A percentile compares a stretch with the other conserved stretches of the same genome.
Evolutionary conservation across 2,888 invertebrate species (phyloP).

Genomic region (Augiades crinisus): DNA sequence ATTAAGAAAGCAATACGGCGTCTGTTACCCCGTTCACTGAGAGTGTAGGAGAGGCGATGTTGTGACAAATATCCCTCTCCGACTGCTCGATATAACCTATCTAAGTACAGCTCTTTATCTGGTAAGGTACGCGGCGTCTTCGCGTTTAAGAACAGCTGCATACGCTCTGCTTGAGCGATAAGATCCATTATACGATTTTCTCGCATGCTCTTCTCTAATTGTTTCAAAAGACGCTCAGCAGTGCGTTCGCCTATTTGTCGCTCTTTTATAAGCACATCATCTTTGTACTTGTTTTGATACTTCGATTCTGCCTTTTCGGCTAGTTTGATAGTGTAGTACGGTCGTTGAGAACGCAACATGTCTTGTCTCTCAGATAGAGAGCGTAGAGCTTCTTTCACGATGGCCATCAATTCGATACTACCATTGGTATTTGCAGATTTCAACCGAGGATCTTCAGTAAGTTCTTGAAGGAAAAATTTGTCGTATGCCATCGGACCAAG

Average conservation of each 20-base stretch:
- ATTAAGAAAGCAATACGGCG: slow-evolving; percentile 72
- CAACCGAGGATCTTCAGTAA: slow-evolving; percentile 57
- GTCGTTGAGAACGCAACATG: slow-evolving; percentile 67
- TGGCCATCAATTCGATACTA: slow-evolving; percentile 46
- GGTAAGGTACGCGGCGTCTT: slow-evolving; percentile 67
- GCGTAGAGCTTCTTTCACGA: slow-evolving; percentile 57
- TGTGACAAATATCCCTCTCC: slow-evolving; percentile 68
- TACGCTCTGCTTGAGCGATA: slow-evolving; percentile 67
- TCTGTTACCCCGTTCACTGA: slow-evolving; percentile 69
- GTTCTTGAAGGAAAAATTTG: slow-evolving; percentile 66
- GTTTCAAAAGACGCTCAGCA: slow-evolving; percentile 57
- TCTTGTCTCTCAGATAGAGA: slow-evolving; percentile 66
- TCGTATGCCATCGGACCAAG: slow-evolving; percentile 75
- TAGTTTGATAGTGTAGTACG: slow-evolving; percentile 67
- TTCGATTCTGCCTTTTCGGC: slow-evolving; percentile 68
- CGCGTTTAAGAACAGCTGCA: slow-evolving; percentile 66
- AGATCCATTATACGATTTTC: slow-evolving; percentile 61
- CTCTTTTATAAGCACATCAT: slow-evolving; percentile 55
- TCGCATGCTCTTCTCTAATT: slow-evolving; percentile 60
- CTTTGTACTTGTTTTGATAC: slow-evolving; percentile 63
- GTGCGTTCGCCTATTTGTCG: slow-evolving; percentile 63
- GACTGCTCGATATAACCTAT: slow-evolving; percentile 64
- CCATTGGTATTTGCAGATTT: slow-evolving; percentile 63
- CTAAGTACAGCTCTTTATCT: slow-evolving; percentile 65
- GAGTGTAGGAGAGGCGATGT: slow-evolving; percentile 65